Evolutionary conservation across 2,113 vertebrate species (phyloP), one percentile per base, ranked within the genome.

Genomic region (Mellivora capensis): DNA sequence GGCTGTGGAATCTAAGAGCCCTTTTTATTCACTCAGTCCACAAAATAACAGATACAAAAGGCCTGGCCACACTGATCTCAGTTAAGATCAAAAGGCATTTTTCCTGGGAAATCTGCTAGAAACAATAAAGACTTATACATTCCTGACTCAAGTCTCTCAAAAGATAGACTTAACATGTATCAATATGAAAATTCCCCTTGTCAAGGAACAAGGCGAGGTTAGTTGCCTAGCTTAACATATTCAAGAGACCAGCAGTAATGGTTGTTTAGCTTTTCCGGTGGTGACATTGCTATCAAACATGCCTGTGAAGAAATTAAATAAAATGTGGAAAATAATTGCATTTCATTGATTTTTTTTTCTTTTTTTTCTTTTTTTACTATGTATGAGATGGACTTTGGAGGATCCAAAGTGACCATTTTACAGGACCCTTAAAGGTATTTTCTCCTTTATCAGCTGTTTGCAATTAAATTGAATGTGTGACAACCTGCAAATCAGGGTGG

Each of bases 81-180:
- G 86, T 72, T 83, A 96, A 97, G 29, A 87, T 47, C 27, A 64
- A 79, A 94, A 93, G 67, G 27, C n/a, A 37, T 76, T 85, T 85
- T 85, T 71, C 20, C 95, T 87, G 77, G 93, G 67, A 44, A 91
- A 67, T 15, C 76, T 91, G 20, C 47, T 87, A 72, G 77, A 90
- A 95, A 90, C 39, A 91, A 88, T 64, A 47, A 12, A 27, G 37
- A 69, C n/a, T 94, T 90, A 42, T 1, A 94, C 79, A 85, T 76
- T 88, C 71, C 72, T 82, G 93, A 81, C 90, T 71, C n/a, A 80
- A 39, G 25, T 61, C 17, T 52, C 67, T 90, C 69, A 87, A 93
- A 83, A 94, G 59, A 87, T 8, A 64, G 59, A 72, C 27, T 52
- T 82, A 49, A 54, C 74, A 72, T 6, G 27, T 44, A 52, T 61